Base-by-base conservation (phyloP, 2,797 vertebrate species). In the Epinephelus malabaricus region DNA sequence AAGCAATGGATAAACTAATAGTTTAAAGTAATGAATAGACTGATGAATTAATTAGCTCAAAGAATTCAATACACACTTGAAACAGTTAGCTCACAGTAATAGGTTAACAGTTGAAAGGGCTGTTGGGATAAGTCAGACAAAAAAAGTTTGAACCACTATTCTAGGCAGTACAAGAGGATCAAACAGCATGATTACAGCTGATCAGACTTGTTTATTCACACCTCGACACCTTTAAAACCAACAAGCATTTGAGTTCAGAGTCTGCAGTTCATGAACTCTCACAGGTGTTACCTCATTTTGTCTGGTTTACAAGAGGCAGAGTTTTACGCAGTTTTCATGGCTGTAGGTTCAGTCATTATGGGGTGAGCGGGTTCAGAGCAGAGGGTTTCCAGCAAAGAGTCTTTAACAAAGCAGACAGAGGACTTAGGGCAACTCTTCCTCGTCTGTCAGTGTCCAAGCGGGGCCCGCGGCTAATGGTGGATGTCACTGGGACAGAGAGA, bases 341-440 rank as follows among this genome's bases (percentile, higher is more conserved):
- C 34, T 79, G 73, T 63, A 76, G 65, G 73, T 83, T 55, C 67
- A 55, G 69, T 78, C 43, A 38, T 30, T 67, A 69, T 59, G 72
- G 77, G 89, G 83, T 92, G 58, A 92, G 5, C 3, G 75, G 76
- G 92, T 93, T 94, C 90, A 90, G 61, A 64, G 46, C 76, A 21
- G 50, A 63, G 46, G 69, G n/a, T 55, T 59, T 79, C 78, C 68
- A 53, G 77, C 53, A 69, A 81, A 38, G 23, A 80, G 60, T 47
- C 73, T 83, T 73, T 82, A 82, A 76, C 73, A 27, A 49, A 56
- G 82, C 78, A 91, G 88, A 84, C 87, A 77, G 86, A 83, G 59
- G 71, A 83, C 68, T 89, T 82, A 69, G 78, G 67, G 66, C 66
- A 79, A 69, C 83, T 80, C 73, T 81, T 59, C 73, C 25, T 66